Percentiles rank a stretch among this genome's conserved stretches.
phyloP scores from a whole-genome alignment of 2,797 vertebrate genomes.

The Cossypha dichroa region DNA sequence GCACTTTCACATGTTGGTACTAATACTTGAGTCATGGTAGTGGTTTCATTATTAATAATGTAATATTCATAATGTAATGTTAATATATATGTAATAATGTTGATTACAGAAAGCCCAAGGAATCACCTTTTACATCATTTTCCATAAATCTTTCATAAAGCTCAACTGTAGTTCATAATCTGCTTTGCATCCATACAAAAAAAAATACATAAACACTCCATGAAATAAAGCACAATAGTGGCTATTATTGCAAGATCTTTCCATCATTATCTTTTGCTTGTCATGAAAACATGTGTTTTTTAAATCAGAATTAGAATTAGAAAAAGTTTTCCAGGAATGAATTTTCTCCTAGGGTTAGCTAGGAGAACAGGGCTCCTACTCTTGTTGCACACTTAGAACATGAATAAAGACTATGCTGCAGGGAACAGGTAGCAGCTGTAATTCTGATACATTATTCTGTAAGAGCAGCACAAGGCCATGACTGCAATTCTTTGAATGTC shows the following conservation, averaged over 20 bases:
- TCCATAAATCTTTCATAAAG: neutral
- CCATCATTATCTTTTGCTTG: neutral
- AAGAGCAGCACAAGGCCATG: neutral
- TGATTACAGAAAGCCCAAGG: neutral
- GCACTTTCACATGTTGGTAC: neutral
- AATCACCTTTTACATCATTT: neutral
- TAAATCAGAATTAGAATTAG: neutral
- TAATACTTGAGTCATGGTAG: neutral
- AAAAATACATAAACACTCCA: neutral
- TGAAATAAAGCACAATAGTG: neutral
- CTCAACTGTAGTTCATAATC: neutral
- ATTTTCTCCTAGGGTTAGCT: neutral
- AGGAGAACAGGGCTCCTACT: neutral
- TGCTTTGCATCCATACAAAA: neutral
- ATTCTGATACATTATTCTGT: neutral
- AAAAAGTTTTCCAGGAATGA: neutral
- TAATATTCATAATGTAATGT: neutral
- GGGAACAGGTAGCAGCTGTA: conserved; percentile 23
- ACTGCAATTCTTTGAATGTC: neutral
- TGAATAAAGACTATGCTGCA: conserved; percentile 3
- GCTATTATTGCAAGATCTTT: neutral
- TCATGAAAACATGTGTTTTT: neutral
- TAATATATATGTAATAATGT: neutral
- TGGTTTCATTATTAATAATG: neutral
- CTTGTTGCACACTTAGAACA: neutral